phyloP scores from a whole-genome alignment of 2,113 vertebrate species.

The Campylomormyrus numenius region DNA sequence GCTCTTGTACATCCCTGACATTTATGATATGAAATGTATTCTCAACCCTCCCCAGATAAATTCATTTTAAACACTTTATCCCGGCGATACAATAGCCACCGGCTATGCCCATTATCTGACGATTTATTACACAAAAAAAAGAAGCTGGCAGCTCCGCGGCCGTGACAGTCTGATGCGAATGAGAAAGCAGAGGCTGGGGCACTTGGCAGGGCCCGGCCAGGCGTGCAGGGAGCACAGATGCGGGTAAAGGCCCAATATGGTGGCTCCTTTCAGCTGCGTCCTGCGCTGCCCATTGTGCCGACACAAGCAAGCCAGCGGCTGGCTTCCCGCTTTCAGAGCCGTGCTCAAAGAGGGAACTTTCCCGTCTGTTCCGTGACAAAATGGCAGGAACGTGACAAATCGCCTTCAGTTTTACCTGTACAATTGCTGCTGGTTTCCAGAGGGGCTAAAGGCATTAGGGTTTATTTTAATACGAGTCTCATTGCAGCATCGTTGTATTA shows the following conservation, averaged over 20 bases:
- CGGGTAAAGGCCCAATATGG: conserved; percentile 30
- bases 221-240: conserved; percentile 32
- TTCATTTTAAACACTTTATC: conserved; percentile 90
- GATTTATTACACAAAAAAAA: conserved; percentile 62
- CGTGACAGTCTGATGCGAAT: conserved; percentile 41
- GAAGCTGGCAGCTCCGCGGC: conserved; percentile 43
- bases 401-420: background rate
- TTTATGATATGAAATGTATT: conserved; percentile 84
- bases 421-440: background rate
- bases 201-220: conserved; percentile 32
- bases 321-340: background rate
- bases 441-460: background rate
- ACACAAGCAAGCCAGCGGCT: conserved; percentile 24
- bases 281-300: conserved; percentile 27
- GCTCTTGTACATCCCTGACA: conserved; percentile 76
- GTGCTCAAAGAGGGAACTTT: background rate
- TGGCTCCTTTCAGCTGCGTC: conserved; percentile 22
- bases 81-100: conserved; percentile 70
- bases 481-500: background rate
- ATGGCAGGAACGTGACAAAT: background rate
- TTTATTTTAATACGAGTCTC: background rate
- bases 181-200: conserved; percentile 24
- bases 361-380: background rate
- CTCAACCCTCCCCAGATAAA: conserved; percentile 76
- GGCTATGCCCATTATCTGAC: conserved; percentile 73